These are phyloP conservation scores for Poecilia wingei DNA, from an alignment of 2,797 vertebrate species.

Conservation along the genomic window DNA sequence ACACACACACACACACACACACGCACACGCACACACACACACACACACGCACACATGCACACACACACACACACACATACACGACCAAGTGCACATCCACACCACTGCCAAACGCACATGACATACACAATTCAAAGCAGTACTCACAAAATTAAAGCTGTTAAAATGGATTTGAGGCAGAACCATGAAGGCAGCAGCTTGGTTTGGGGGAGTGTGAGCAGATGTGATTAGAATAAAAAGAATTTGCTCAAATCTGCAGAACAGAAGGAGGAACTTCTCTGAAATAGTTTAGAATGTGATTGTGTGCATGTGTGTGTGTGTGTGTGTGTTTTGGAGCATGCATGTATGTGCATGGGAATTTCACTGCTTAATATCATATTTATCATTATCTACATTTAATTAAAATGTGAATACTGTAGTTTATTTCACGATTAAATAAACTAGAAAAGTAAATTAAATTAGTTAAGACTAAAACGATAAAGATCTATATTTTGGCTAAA, in stretches of 20 bases:
- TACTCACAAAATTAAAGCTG: slow-evolving; percentile 71
- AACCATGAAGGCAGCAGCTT: slow-evolving; percentile 59
- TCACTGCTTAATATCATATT: neutral
- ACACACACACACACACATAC: neutral
- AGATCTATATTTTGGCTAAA: neutral
- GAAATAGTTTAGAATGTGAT: slow-evolving; percentile 38
- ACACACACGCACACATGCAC: too few species aligned
- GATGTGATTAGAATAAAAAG: slow-evolving; percentile 65
- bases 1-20: too few species aligned
- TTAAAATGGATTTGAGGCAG: slow-evolving; percentile 76
- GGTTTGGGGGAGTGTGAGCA: slow-evolving; percentile 54
- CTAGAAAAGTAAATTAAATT: neutral
- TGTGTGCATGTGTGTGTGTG: slow-evolving; percentile 5
- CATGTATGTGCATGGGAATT: neutral
- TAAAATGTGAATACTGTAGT: neutral
- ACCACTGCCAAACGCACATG: slow-evolving; percentile 15
- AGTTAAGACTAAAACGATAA: neutral
- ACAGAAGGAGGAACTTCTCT: slow-evolving; percentile 43
- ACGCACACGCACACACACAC: too few species aligned
- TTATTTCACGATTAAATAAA: neutral
- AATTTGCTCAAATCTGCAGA: slow-evolving; percentile 51
- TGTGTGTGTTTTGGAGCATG: neutral
- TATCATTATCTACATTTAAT: neutral
- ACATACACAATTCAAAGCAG: slow-evolving; percentile 33
- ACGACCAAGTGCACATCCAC: slow-evolving; percentile 10